phyloP scores from a whole-genome alignment of 2,888 invertebrate species.

The Acanthosepion lycidas region DNA sequence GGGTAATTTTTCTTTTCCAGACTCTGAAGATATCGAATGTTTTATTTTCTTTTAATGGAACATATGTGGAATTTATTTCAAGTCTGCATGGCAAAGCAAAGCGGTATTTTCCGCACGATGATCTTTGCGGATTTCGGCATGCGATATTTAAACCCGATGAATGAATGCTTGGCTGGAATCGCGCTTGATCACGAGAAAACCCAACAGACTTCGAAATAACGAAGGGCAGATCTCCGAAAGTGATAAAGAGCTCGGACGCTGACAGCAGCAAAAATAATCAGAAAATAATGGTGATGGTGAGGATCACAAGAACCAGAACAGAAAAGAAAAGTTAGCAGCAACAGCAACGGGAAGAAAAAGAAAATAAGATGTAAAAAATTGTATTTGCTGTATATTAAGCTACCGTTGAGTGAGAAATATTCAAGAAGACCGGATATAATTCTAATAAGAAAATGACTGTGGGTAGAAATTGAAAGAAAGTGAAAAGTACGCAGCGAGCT shows the following conservation, averaged over 20 bases:
- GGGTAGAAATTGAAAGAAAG: too few species aligned
- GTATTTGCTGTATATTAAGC: too few species aligned
- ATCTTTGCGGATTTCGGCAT: slow-evolving; percentile 6
- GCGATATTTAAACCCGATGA: background rate
- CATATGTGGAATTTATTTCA: slow-evolving; percentile 9
- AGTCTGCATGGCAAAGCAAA: background rate
- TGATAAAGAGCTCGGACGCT: background rate
- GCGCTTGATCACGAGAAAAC: background rate
- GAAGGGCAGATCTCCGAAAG: background rate
- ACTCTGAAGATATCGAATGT: background rate
- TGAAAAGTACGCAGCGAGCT: too few species aligned
- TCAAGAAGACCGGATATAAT: too few species aligned
- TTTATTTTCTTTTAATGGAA: background rate
- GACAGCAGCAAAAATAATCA: slow-evolving; percentile 10
- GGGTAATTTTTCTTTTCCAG: background rate
- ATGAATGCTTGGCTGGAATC: background rate
- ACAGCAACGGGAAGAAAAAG: background rate
- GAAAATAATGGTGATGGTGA: background rate
- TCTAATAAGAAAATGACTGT: too few species aligned
- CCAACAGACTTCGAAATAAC: background rate
- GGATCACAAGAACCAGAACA: background rate
- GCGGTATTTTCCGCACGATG: background rate
- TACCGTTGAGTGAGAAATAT: too few species aligned
- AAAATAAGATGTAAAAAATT: background rate
- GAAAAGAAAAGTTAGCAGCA: too few species aligned